A percentile compares a stretch with the other conserved stretches of the same genome.
Evolutionary conservation across 2,888 invertebrate species (phyloP).

Genomic region (Nebria brevicollis): DNA sequence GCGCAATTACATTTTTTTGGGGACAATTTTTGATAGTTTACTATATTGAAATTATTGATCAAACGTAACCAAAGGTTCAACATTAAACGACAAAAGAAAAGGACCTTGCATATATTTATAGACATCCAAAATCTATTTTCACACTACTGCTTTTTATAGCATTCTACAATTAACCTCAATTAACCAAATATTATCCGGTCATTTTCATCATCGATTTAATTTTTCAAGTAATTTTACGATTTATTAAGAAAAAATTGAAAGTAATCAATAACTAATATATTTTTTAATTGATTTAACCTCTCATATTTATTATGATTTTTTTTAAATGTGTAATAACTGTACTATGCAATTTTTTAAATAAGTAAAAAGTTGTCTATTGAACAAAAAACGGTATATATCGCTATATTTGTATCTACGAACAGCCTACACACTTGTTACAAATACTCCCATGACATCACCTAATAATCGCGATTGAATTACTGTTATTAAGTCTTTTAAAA

Average conservation of each 20-base stretch:
- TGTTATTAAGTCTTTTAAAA: constrained; percentile 39
- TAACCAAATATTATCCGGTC: too few relatives aligned
- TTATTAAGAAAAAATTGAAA: too few relatives aligned
- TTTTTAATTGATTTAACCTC: too few relatives aligned
- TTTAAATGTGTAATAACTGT: not conserved
- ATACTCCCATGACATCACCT: constrained; percentile 44
- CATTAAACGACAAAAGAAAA: not conserved
- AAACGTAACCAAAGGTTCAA: not conserved
- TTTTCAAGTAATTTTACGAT: too few relatives aligned
- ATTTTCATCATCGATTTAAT: too few relatives aligned
- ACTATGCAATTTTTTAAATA: not conserved
- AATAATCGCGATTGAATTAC: constrained; percentile 38
- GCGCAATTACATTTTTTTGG: not conserved
- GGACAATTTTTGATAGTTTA: not conserved
- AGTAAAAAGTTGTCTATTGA: not conserved
- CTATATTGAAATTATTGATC: not conserved
- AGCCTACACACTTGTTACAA: constrained; percentile 25
- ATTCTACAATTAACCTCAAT: too few relatives aligned
- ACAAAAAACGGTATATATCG: not conserved
- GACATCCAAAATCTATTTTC: not conserved
- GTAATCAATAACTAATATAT: too few relatives aligned
- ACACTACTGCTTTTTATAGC: not conserved
- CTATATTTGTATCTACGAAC: not conserved
- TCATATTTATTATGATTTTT: not conserved
- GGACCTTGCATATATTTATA: constrained; percentile 1